A percentile compares a stretch with the other conserved stretches of the same genome.
Conservation (phyloP, 1,140 invertebrate species). For the Pachyrhynchus sulphureomaculatus region DNA sequence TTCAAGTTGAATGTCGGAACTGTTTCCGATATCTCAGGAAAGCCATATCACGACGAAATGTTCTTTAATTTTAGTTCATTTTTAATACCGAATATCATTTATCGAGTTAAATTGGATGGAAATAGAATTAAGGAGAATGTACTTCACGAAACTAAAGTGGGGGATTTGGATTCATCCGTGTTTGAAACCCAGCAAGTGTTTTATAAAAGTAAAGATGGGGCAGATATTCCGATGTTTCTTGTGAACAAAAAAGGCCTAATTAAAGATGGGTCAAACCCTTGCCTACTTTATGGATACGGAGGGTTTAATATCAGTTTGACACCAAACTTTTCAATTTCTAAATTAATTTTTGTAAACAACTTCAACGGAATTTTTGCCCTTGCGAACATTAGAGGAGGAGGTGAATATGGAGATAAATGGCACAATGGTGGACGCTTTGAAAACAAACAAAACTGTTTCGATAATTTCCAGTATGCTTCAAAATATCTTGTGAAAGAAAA, state of each 20-base stretch:
- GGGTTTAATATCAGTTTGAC: conserved; percentile 93
- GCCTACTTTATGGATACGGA: conserved; percentile 94
- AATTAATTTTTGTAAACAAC: conserved; percentile 87
- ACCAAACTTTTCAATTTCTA: conserved; percentile 80
- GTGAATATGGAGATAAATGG: conserved; percentile 97
- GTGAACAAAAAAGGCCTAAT: conserved; percentile 59
- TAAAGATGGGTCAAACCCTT: conserved; percentile 72
- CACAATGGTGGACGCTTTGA: conserved; percentile 88
- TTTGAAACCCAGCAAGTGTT: conserved; percentile 92
- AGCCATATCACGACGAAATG: conserved; percentile 83
- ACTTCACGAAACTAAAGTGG: conserved; percentile 77
- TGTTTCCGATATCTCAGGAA: conserved; percentile 79
- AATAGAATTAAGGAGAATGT: conserved; percentile 66
- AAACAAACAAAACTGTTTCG: conserved; percentile 97
- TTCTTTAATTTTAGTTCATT: conserved; percentile 96
- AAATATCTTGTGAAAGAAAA: conserved; percentile 84
- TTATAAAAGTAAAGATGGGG: conserved; percentile 93
- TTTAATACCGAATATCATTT: conserved; percentile 87
- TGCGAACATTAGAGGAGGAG: conserved; percentile 94
- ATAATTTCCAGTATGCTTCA: conserved; percentile 93
- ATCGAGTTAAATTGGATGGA: conserved; percentile 78
- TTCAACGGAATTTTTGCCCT: conserved; percentile 87
- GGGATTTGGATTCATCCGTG: conserved; percentile 76
- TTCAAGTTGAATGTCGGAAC: conserved; percentile 87
- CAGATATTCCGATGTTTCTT: conserved; percentile 97